Evolutionary conservation across 2,113 vertebrate species (phyloP).

Genomic region (Campylorhamphus procurvoides): DNA sequence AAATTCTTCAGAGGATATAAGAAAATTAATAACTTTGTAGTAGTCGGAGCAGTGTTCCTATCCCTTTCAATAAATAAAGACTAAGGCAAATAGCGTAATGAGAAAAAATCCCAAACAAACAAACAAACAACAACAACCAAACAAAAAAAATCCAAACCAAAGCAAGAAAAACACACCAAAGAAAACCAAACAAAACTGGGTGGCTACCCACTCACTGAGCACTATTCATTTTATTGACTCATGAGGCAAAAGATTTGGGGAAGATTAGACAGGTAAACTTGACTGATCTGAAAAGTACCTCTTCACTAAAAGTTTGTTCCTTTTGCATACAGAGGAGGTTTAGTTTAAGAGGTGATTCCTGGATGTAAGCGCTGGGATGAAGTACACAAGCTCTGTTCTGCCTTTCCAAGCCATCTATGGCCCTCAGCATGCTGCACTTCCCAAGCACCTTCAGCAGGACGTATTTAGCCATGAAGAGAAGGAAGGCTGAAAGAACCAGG

Average conservation of each 20-base stretch:
- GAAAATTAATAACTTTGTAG: not conserved
- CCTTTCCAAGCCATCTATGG: not conserved
- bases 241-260: not conserved
- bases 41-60: not conserved
- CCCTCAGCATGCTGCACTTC: not conserved
- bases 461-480: not conserved
- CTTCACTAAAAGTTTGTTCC: not conserved
- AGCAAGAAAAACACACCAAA: too few relatives aligned
- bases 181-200: too few relatives aligned
- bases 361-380: rapidly evolving
- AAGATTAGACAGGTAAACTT: not conserved
- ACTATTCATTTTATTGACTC: not conserved
- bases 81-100: not conserved
- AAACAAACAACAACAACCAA: too few relatives aligned
- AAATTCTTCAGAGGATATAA: not conserved
- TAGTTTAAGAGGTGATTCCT: not conserved
- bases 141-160: too few relatives aligned
- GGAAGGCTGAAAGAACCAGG: not conserved
- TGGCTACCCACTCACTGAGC: not conserved
- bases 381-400: not conserved
- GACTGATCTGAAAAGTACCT: not conserved
- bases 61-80: not conserved
- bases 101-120: not conserved
- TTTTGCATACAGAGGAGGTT: not conserved
- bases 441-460: not conserved